Percentiles rank a stretch among this genome's conserved stretches.
These are phyloP conservation scores for Maylandia zebra DNA, from an alignment of 2,113 vertebrate species.

Conservation along the genomic window DNA sequence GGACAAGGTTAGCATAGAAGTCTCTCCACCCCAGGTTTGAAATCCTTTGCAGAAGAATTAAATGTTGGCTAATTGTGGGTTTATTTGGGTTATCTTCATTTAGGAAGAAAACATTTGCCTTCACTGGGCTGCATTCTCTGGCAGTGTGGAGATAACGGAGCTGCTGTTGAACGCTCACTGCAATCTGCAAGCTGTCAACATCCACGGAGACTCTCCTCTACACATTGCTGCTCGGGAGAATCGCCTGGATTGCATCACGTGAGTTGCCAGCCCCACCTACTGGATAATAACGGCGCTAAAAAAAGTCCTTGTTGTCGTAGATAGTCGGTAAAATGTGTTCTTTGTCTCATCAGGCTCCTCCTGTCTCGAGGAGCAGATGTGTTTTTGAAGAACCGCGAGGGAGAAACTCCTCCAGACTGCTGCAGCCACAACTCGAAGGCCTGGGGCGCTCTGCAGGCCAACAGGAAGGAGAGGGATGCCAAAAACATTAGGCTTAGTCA, in stretches of 20 bases:
- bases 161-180: slow-evolving; percentile 85
- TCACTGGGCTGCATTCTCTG: slow-evolving; percentile 98
- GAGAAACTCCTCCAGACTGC: slow-evolving; percentile 93
- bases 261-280: slow-evolving; percentile 53
- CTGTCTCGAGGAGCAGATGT: slow-evolving; percentile 87
- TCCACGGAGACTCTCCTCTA: slow-evolving; percentile 93
- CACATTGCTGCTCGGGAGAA: slow-evolving; percentile 95
- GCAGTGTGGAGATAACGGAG: slow-evolving; percentile 91
- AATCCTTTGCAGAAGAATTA: background rate
- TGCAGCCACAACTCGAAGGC: slow-evolving; percentile 88
- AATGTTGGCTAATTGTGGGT: background rate
- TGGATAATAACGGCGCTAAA: background rate
- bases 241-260: slow-evolving; percentile 90
- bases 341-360: slow-evolving; percentile 74
- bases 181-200: slow-evolving; percentile 85
- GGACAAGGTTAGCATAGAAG: slow-evolving; percentile 78
- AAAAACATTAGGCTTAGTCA: slow-evolving; percentile 56
- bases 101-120: slow-evolving; percentile 97
- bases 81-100: background rate
- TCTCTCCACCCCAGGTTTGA: background rate
- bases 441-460: slow-evolving; percentile 86
- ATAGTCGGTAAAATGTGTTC: background rate
- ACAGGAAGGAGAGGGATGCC: slow-evolving; percentile 80
- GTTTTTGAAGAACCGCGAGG: slow-evolving; percentile 90
- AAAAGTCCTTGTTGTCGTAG: background rate